Base-by-base conservation (phyloP, 2,888 invertebrate species). In the Chorisops tibialis region DNA sequence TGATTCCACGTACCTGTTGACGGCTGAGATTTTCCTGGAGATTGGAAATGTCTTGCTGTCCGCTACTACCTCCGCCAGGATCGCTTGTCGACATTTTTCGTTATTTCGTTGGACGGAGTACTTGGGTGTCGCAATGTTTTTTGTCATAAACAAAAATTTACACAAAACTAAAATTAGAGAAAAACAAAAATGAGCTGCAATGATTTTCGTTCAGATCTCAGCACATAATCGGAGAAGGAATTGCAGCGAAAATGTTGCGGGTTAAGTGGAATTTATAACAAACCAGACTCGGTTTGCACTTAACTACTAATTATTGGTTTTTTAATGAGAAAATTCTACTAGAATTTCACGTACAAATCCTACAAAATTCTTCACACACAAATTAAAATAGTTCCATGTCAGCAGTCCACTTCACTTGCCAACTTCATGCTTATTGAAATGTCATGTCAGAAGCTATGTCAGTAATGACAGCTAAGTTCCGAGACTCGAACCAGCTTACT, bases 321-420 rank as follows among this genome's bases (percentile, higher is more conserved):
- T 7, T 7, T 21, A 3, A 11, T 21, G 12, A 16, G 12, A 18
- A 24, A 45, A 18, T n/a, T 45, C 24, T 21, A 56, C 30, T 22
- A 1, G 12, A 54, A 35, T 18, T 45, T 24, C 18, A 43, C 35
- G 56, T 43, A 56, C 43, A 56, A 56, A 43, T 45, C 30, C 22
- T 43, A n/a, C 35, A 3, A 7, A 7, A n/a, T 35, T 22, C 48
- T 48, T n/a, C n/a, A n/a, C n/a, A n/a, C 52, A 51, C 51, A 39
- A 21, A 19, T 52, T 24, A 21, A 45, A 45, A 69, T 69, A 68
- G 63, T 69, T 72, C 72, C 70, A 72, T 71, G 71, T 71, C 72
- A 72, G 71, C 71, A 72, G 68, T 66, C 64, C 21, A 7, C 12
- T 52, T 38, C 9, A n/a, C 16, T 37, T 24, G 54, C 54, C 30